Evolutionary conservation across 2,113 vertebrate genomes (phyloP).

Genomic region (Oryzias woworae): DNA sequence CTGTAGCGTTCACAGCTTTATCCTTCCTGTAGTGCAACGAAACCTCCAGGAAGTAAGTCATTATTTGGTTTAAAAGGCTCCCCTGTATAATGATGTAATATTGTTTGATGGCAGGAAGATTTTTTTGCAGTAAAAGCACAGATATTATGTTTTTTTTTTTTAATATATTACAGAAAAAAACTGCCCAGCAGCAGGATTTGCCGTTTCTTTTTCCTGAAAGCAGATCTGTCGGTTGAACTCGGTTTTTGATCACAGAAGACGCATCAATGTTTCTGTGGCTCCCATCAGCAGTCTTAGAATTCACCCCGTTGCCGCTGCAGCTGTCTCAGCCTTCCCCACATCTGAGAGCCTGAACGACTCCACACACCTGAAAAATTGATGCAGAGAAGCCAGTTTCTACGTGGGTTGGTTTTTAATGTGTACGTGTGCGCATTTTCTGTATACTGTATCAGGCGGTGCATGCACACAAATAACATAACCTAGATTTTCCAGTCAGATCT

Average conservation of each 20-base stretch:
- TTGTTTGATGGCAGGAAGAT: not conserved
- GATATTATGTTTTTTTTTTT: not conserved
- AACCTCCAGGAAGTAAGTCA: constrained; percentile 8
- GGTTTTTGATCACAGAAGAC: constrained; percentile 41
- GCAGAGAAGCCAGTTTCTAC: constrained; percentile 36
- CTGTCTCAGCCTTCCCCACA: constrained; percentile 18
- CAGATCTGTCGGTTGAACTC: not conserved
- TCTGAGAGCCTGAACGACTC: constrained; percentile 52
- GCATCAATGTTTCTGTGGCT: constrained; percentile 62
- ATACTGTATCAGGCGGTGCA: not conserved
- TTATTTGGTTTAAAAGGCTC: constrained; percentile 29
- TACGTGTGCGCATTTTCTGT: not conserved
- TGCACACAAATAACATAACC: constrained; percentile 1
- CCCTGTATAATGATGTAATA: constrained; percentile 29
- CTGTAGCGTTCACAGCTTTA: constrained; percentile 37
- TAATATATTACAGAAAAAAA: too few relatives aligned
- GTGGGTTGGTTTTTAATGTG: not conserved
- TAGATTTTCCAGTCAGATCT: not conserved
- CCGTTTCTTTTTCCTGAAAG: too few relatives aligned
- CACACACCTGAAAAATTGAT: constrained; percentile 70
- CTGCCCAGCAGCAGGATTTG: too few relatives aligned
- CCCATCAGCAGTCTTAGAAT: constrained; percentile 69
- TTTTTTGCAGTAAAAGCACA: not conserved
- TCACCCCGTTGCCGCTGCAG: constrained; percentile 64
- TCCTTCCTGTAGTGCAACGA: not conserved